phyloP scores from a whole-genome alignment of 2,113 vertebrate species.

The Morone chrysops region DNA sequence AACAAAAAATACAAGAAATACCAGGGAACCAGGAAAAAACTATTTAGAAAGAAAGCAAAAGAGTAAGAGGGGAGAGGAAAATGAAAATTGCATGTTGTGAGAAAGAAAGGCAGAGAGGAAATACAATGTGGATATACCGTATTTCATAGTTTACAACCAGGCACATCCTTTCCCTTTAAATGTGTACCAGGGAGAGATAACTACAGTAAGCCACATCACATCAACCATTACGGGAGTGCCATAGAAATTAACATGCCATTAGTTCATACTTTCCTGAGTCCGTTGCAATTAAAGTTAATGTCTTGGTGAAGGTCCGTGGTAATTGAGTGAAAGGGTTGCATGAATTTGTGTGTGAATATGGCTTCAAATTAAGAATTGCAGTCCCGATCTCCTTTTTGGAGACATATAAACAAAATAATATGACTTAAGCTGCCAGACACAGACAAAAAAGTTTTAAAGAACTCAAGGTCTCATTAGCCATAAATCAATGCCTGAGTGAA shows the following conservation, averaged over 20 bases:
- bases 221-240: conserved; percentile 43
- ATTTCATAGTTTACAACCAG: conserved; percentile 34
- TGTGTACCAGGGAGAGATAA: conserved; percentile 22
- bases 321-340: conserved; percentile 52
- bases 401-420: neutral
- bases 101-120: neutral
- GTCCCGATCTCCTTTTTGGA: neutral
- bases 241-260: conserved; percentile 67
- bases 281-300: conserved; percentile 63
- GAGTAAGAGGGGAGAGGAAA: neutral
- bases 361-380: conserved; percentile 45
- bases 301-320: conserved; percentile 44
- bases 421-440: neutral
- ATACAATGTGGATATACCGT: neutral
- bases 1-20: neutral
- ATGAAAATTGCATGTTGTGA: neutral
- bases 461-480: conserved; percentile 41
- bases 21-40: neutral
- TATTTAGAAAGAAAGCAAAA: neutral
- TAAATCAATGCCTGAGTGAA: conserved; percentile 40
- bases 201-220: conserved; percentile 42
- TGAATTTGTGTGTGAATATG: conserved; percentile 36
- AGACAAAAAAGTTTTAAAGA: conserved; percentile 4
- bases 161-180: conserved; percentile 19
- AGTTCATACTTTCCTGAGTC: conserved; percentile 53